These are phyloP conservation scores for Scalopus aquaticus DNA, from an alignment of 2,113 vertebrate genomes.

Conservation along the genomic window DNA sequence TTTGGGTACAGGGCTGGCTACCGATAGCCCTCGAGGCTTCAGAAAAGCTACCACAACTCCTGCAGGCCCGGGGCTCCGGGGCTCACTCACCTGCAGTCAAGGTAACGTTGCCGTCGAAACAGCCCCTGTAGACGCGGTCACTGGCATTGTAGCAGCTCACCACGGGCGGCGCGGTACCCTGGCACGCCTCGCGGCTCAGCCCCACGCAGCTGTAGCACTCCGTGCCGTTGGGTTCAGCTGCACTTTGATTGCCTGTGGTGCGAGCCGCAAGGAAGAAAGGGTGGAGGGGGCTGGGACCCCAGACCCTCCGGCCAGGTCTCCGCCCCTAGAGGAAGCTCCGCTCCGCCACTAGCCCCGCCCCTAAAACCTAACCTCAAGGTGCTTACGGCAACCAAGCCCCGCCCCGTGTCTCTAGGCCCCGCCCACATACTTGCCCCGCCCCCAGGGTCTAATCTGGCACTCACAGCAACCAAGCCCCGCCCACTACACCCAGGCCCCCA, in stretches of 20 bases:
- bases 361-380: not conserved
- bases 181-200: slow-evolving; percentile 66
- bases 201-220: slow-evolving; percentile 81
- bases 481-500: not conserved
- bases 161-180: slow-evolving; percentile 37
- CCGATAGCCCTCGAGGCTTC: not conserved
- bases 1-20: not conserved
- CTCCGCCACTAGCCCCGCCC: not conserved
- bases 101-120: slow-evolving; percentile 82
- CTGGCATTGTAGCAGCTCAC: slow-evolving; percentile 79
- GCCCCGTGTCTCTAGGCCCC: fast-evolving
- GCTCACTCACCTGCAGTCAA: slow-evolving; percentile 74
- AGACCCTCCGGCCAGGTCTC: too few species aligned
- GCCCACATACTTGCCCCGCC: not conserved
- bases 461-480: not conserved
- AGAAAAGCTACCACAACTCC: not conserved
- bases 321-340: fast-evolving
- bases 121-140: slow-evolving; percentile 69
- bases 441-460: fast-evolving
- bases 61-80: not conserved
- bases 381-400: not conserved
- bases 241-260: slow-evolving; percentile 75
- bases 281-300: fast-evolving
- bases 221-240: slow-evolving; percentile 51
- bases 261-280: not conserved